A percentile compares a stretch with the other conserved stretches of the same genome.
Evolutionary conservation across 2,797 vertebrate genomes (phyloP).

Genomic region (Phrynocephalus forsythii): DNA sequence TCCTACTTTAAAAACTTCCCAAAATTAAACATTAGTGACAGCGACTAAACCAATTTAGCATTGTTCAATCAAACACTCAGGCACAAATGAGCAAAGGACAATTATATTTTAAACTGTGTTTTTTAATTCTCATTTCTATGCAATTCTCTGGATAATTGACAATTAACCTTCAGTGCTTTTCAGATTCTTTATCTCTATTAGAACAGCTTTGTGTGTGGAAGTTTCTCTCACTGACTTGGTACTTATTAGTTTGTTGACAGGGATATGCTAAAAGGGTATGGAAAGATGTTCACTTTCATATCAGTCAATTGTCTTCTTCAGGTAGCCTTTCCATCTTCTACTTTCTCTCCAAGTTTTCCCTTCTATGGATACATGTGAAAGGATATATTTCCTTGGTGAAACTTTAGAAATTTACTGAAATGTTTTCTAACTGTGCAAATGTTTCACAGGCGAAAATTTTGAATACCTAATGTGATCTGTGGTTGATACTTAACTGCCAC

Average conservation of each 20-base stretch:
- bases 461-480: not conserved
- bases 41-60: conserved; percentile 44
- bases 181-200: conserved; percentile 45
- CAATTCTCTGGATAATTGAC: conserved; percentile 54
- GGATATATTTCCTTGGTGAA: not conserved
- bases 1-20: conserved; percentile 43
- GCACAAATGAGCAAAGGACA: conserved; percentile 47
- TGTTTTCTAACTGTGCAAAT: not conserved
- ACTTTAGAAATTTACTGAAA: not conserved
- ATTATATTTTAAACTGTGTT: conserved; percentile 40
- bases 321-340: not conserved
- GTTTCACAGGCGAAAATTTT: not conserved
- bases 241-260: conserved; percentile 24
- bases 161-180: conserved; percentile 60
- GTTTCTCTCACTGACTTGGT: conserved; percentile 23
- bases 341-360: not conserved
- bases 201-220: conserved; percentile 22
- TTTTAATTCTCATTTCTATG: conserved; percentile 55
- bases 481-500: not conserved
- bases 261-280: not conserved
- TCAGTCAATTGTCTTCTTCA: not conserved
- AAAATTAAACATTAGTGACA: conserved; percentile 51
- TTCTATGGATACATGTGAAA: not conserved
- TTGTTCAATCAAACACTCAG: conserved; percentile 34
- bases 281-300: not conserved